phyloP scores from a whole-genome alignment of 37 sponge, comb jelly and placozoan species.

The Mnemiopsis leidyi region DNA sequence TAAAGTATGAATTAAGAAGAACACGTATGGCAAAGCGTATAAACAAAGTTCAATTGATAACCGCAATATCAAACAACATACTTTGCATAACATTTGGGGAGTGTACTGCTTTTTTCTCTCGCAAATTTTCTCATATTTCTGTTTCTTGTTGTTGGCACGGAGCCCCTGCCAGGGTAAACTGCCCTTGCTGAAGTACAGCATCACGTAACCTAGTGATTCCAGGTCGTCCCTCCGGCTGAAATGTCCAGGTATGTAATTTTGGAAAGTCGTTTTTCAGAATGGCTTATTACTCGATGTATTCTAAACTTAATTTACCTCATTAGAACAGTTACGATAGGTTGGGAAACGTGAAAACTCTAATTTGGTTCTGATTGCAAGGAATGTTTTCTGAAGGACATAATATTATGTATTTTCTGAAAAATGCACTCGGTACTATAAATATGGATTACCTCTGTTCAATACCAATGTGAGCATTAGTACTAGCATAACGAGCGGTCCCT shows the following conservation, averaged over 20 bases:
- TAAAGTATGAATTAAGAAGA: too few species aligned
- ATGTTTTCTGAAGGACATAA: not conserved
- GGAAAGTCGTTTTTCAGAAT: too few species aligned
- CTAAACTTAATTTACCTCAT: not conserved
- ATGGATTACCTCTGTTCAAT: conserved; percentile 41
- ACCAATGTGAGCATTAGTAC: conserved; percentile 64
- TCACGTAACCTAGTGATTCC: conserved; percentile 49
- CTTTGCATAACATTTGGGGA: conserved; percentile 42
- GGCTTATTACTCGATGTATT: too few species aligned
- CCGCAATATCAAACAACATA: too few species aligned
- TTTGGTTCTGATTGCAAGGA: too few species aligned
- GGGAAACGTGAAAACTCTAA: not conserved
- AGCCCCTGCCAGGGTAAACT: conserved; percentile 57
- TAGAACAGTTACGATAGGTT: not conserved
- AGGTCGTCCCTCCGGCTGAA: conserved; percentile 59
- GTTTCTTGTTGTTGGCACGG: conserved; percentile 64
- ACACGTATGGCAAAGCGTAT: too few species aligned
- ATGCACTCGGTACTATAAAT: not conserved
- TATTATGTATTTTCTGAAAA: not conserved
- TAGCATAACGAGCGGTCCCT: conserved; percentile 59
- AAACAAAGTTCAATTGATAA: too few species aligned
- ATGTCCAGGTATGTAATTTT: not conserved
- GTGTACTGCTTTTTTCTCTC: conserved; percentile 62
- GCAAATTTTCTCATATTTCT: conserved; percentile 58
- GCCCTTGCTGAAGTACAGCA: conserved; percentile 44